Evolutionary conservation across 2,888 invertebrate species (phyloP), one percentile per base, ranked within the genome.

Genomic region (Dryadula phaetusa): DNA sequence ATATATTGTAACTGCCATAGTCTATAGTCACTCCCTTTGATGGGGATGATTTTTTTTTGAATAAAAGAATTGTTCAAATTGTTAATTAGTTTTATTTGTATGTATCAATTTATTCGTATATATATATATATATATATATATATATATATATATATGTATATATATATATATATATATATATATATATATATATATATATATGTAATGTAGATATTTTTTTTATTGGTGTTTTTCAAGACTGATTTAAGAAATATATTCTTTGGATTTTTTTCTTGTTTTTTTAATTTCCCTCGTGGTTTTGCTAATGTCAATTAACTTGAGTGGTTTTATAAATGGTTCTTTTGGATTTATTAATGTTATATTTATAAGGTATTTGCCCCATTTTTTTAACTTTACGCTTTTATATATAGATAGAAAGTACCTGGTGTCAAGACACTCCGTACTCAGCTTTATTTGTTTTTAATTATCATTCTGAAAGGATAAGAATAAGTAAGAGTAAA

Each of bases 141-240:
- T 44, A 44, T 44, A 44, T 40, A 40, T 40, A 16, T 18, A n/a
- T n/a, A n/a, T n/a, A n/a, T n/a, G n/a, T 44, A 44, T 44, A 44
- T 44, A 44, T 44, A 44, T 44, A 44, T 44, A 44, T 18, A 44
- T 16, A 8, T 18, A 8, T 44, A 18, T 44, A 44, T 44, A 44
- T 40, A 40, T 40, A 16, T 18, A n/a, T n/a, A n/a, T n/a, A n/a
- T n/a, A n/a, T n/a, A n/a, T n/a, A n/a, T n/a, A n/a, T n/a, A n/a
- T n/a, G n/a, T n/a, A n/a, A n/a, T n/a, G n/a, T n/a, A n/a, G n/a
- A n/a, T n/a, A n/a, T n/a, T n/a, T n/a, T n/a, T n/a, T n/a, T n/a
- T n/a, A n/a, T n/a, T n/a, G n/a, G n/a, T n/a, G n/a, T n/a, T n/a
- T 47, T 47, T 22, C 20, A 47, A 47, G 46, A 47, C 46, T 47